Conservation (phyloP, 2,113 vertebrate genomes). For the Puntigrus tetrazona region DNA sequence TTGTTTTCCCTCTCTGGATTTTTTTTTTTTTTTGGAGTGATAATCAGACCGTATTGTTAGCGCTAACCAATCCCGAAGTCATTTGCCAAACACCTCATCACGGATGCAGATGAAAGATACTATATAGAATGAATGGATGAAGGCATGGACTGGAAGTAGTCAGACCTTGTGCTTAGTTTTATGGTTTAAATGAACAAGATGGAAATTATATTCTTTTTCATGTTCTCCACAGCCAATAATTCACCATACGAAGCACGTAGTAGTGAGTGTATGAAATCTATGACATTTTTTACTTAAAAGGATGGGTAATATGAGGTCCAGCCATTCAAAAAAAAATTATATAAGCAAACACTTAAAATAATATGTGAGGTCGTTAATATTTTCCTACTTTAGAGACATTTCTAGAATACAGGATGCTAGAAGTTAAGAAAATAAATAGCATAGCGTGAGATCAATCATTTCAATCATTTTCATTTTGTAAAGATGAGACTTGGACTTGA, state of each 20-base stretch:
- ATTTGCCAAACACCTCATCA: conserved; percentile 7
- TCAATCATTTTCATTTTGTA: too few relatives aligned
- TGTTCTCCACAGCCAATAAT: background rate
- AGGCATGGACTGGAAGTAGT: background rate
- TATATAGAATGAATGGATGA: background rate
- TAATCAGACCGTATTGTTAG: conserved; percentile 45
- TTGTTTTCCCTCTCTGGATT: conserved; percentile 7
- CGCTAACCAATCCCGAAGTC: conserved; percentile 44
- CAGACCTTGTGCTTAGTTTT: background rate
- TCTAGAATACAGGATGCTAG: background rate
- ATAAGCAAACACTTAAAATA: background rate
- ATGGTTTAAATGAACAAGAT: background rate
- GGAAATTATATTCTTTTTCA: background rate
- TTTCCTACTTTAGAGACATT: background rate
- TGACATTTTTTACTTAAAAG: too few relatives aligned
- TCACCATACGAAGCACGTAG: too few relatives aligned
- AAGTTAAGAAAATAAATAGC: background rate
- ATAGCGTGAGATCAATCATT: too few relatives aligned
- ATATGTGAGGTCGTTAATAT: background rate
- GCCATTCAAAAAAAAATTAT: background rate
- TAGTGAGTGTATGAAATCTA: too few relatives aligned
- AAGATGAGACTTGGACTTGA: too few relatives aligned
- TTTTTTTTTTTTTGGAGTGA: conserved; percentile 19
- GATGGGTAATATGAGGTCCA: background rate
- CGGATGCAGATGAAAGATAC: conserved; percentile 23